Percentiles rank a stretch among this genome's conserved stretches.
Evolutionary conservation across 92 coral and sea anemone species (phyloP).

Genomic region (Virgularia gustaviana): DNA sequence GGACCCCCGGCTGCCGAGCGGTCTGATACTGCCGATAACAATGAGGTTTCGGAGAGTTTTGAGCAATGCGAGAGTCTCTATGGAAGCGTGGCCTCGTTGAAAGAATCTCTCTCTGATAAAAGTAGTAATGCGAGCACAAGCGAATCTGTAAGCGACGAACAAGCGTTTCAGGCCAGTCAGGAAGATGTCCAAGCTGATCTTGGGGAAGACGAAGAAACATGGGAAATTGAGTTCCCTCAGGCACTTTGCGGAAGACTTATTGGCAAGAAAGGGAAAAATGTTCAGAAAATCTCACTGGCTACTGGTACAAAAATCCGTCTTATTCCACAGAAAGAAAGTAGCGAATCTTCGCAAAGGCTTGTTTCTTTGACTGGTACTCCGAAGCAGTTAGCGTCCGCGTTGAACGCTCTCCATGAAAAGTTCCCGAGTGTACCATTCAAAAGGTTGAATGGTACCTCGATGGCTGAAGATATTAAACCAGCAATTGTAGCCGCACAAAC

Average conservation of each 20-base stretch:
- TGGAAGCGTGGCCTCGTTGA: not conserved
- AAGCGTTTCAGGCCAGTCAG: not conserved
- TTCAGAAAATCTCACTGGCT: conserved; percentile 71
- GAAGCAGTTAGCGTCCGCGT: conserved; percentile 71
- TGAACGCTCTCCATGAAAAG: conserved; percentile 75
- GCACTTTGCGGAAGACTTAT: conserved; percentile 88
- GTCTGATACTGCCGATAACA: not conserved
- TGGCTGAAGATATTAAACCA: conserved; percentile 25
- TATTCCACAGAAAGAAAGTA: conserved; percentile 90
- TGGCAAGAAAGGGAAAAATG: conserved; percentile 96
- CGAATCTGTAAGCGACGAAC: not conserved
- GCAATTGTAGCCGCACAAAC: conserved; percentile 51
- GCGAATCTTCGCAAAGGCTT: conserved; percentile 84
- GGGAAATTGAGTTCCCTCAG: conserved; percentile 97
- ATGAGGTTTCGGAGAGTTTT: not conserved
- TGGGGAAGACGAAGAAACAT: conserved; percentile 67
- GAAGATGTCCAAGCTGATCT: conserved; percentile 33
- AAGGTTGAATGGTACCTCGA: conserved; percentile 58
- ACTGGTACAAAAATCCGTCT: conserved; percentile 93
- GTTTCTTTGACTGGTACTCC: conserved; percentile 80
- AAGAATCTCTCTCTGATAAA: not conserved
- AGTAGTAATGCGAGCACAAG: not conserved
- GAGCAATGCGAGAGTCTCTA: not conserved
- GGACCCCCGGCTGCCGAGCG: no score
- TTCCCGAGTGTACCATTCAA: conserved; percentile 85